A percentile compares a stretch with the other conserved stretches of the same genome.
These are phyloP conservation scores for Brevipalpus yothersi DNA, from an alignment of 1,140 invertebrate species.

Conservation along the genomic window DNA sequence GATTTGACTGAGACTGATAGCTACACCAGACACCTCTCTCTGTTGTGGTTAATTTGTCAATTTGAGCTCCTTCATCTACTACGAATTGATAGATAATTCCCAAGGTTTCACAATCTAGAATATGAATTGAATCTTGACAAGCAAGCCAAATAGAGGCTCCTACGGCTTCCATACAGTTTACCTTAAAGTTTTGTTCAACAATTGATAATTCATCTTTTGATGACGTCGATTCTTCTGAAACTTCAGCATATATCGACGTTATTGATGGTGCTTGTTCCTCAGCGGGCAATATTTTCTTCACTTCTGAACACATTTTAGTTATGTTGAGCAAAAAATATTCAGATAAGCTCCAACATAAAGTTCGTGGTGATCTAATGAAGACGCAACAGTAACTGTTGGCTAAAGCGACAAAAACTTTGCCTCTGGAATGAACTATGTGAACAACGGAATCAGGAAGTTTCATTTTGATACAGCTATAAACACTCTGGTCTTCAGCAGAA, in stretches of 20 bases:
- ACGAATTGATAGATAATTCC: conserved; percentile 53
- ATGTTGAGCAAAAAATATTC: conserved; percentile 7
- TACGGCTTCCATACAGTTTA: conserved; percentile 52
- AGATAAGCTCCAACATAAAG: conserved; percentile 6
- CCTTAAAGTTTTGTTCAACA: too few relatives aligned
- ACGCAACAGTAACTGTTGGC: conserved; percentile 43
- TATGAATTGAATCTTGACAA: conserved; percentile 81
- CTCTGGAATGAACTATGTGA: conserved; percentile 63
- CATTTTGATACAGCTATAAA: conserved; percentile 50
- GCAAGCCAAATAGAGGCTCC: conserved; percentile 89
- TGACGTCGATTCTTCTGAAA: background rate
- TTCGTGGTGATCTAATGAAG: conserved; percentile 2
- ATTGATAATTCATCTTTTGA: background rate
- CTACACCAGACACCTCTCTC: conserved; percentile 96
- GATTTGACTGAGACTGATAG: conserved; percentile 77
- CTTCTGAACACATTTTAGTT: too few relatives aligned
- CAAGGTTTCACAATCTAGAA: conserved; percentile 62
- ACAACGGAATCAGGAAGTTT: conserved; percentile 35
- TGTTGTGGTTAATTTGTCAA: conserved; percentile 81
- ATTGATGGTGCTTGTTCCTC: background rate
- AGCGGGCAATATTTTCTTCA: background rate
- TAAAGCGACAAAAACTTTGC: conserved; percentile 73
- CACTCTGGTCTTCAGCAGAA: conserved; percentile 76
- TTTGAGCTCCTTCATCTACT: conserved; percentile 69
- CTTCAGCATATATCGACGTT: background rate